Evolutionary conservation across 2,797 vertebrate genomes (phyloP).

Genomic region (Xerus rutilus): DNA sequence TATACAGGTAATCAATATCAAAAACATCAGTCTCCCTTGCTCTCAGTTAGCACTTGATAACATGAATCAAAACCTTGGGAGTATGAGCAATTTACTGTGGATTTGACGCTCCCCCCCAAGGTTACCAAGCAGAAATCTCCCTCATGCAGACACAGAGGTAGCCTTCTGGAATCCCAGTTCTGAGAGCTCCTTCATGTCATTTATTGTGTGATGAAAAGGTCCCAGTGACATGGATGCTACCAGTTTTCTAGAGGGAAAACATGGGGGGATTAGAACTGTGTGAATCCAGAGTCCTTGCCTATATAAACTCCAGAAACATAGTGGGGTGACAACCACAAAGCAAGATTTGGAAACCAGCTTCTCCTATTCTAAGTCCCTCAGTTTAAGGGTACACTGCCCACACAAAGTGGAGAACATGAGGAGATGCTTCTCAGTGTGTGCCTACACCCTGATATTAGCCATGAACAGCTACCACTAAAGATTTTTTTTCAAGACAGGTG

Average conservation of each 20-base stretch:
- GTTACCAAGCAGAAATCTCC: not conserved
- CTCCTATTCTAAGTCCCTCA: not conserved
- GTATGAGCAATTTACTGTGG: slow-evolving; percentile 75
- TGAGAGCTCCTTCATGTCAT: not conserved
- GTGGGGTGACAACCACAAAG: too few species aligned
- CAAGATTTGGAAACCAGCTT: not conserved
- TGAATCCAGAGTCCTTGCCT: not conserved
- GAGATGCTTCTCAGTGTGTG: not conserved
- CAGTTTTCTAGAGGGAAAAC: not conserved
- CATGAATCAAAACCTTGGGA: slow-evolving; percentile 66
- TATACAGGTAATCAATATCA: not conserved
- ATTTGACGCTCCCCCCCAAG: slow-evolving; percentile 64
- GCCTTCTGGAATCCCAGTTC: slow-evolving; percentile 56
- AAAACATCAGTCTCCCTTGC: slow-evolving; percentile 59
- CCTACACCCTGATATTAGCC: not conserved
- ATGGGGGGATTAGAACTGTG: not conserved
- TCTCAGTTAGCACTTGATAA: slow-evolving; percentile 70
- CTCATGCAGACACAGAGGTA: slow-evolving; percentile 68
- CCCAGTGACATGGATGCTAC: not conserved
- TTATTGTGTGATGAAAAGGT: not conserved
- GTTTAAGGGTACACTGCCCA: not conserved
- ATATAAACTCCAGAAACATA: not conserved
- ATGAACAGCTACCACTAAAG: not conserved
- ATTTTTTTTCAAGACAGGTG: not conserved
- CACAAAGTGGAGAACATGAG: not conserved